Percentiles rank a stretch among this genome's conserved stretches.
Evolutionary conservation across 2,797 vertebrate species (phyloP).

Genomic region (Amblyopsis hoosieri): DNA sequence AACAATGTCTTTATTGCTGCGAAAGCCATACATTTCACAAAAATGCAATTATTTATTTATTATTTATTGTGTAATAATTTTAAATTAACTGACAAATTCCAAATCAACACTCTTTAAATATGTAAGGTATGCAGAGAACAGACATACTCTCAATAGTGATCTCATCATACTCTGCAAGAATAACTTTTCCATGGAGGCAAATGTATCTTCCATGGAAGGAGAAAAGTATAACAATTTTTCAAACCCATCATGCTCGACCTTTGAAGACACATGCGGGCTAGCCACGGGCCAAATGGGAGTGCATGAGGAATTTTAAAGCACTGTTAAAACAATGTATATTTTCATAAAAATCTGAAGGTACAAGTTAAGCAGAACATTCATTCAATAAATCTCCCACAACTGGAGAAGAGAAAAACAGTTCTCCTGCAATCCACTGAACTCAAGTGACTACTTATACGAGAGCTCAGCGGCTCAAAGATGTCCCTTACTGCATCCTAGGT

Average conservation of each 20-base stretch:
- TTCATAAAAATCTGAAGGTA: slow-evolving; percentile 56
- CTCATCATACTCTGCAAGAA: slow-evolving; percentile 21
- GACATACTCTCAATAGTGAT: slow-evolving; percentile 2
- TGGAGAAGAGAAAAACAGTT: slow-evolving; percentile 48
- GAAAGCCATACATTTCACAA: no score
- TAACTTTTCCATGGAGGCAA: slow-evolving; percentile 43
- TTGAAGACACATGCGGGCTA: slow-evolving; percentile 42
- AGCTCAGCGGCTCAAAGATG: slow-evolving; percentile 56
- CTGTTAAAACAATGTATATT: slow-evolving; percentile 64
- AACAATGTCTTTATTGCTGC: not conserved
- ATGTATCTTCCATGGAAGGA: slow-evolving; percentile 19
- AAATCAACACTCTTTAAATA: not conserved
- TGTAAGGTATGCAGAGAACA: slow-evolving; percentile 9
- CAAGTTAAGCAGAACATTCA: slow-evolving; percentile 60
- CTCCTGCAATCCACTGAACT: slow-evolving; percentile 55
- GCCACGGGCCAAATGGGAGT: slow-evolving; percentile 54
- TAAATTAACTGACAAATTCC: not conserved
- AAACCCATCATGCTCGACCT: slow-evolving; percentile 50
- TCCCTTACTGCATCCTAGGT: slow-evolving; percentile 23
- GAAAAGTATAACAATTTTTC: slow-evolving; percentile 52
- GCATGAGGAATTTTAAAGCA: slow-evolving; percentile 62
- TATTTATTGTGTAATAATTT: not conserved
- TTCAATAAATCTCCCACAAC: slow-evolving; percentile 72
- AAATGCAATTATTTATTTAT: not conserved
- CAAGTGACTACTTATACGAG: slow-evolving; percentile 52